Conservation (phyloP, 2,113 vertebrate genomes). For the Apteryx mantelli region DNA sequence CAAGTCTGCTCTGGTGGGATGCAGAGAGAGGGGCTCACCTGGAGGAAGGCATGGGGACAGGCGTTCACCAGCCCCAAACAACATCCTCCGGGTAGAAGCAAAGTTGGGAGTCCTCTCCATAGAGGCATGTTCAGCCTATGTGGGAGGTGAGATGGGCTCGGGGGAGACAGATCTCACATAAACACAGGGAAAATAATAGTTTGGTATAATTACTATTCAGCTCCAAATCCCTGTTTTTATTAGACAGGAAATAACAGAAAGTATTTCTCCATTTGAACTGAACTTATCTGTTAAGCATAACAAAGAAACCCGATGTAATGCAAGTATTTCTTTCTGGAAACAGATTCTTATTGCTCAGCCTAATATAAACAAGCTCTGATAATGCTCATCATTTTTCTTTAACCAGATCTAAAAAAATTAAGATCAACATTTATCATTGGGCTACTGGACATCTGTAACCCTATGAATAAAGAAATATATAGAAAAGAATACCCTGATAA, state of each 20-base stretch:
- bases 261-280: not conserved
- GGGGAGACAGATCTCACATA: not conserved
- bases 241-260: not conserved
- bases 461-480: not conserved
- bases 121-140: no score
- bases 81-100: not conserved
- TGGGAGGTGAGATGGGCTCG: not conserved
- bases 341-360: not conserved
- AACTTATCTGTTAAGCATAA: not conserved
- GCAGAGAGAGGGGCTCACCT: not conserved
- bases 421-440: not conserved
- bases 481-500: not conserved
- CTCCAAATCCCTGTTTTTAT: not conserved
- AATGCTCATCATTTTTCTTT: conserved; percentile 7
- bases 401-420: conserved; percentile 12
- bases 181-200: not conserved
- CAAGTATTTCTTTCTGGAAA: not conserved
- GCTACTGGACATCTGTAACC: conserved; percentile 2
- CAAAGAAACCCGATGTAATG: not conserved
- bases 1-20: no score
- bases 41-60: not conserved
- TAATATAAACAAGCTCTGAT: not conserved
- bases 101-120: not conserved
- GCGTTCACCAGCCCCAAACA: no score
- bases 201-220: not conserved